Evolutionary conservation across 2,113 vertebrate genomes (phyloP).

Genomic region (Empidonax traillii): DNA sequence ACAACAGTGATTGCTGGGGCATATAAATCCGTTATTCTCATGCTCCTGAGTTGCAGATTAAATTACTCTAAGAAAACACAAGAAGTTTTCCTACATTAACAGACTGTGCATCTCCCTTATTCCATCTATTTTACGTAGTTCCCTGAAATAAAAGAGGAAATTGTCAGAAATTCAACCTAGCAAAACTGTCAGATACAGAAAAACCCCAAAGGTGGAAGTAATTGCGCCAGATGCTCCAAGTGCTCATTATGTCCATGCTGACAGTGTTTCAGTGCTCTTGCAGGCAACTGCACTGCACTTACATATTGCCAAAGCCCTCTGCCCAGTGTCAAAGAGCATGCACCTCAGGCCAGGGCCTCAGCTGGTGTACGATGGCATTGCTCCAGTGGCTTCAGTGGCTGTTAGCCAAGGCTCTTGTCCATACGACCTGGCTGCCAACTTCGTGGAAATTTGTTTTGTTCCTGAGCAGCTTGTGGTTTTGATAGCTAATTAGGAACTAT

Average conservation of each 20-base stretch:
- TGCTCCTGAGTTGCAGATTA: not conserved
- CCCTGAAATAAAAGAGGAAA: not conserved
- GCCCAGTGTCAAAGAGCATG: not conserved
- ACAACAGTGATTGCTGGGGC: not conserved
- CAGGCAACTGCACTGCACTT: not conserved
- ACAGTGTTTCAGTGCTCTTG: not conserved
- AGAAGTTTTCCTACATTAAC: not conserved
- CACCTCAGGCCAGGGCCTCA: not conserved
- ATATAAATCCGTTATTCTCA: not conserved
- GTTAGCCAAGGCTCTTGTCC: not conserved
- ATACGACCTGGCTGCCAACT: not conserved
- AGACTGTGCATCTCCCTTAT: not conserved
- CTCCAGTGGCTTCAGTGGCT: not conserved
- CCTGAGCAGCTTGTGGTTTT: not conserved
- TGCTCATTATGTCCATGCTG: not conserved
- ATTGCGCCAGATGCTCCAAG: not conserved
- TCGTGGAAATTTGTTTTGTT: not conserved
- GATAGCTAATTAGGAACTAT: not conserved
- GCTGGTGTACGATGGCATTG: not conserved
- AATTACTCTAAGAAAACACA: not conserved
- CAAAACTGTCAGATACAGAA: not conserved
- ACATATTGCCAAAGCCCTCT: not conserved
- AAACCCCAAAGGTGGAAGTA: not conserved
- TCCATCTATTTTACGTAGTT: not conserved
- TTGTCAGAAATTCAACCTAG: not conserved